A percentile compares a stretch with the other conserved stretches of the same genome.
phyloP scores from a whole-genome alignment of 2,113 vertebrate species.

The Aldabrachelys gigantea region DNA sequence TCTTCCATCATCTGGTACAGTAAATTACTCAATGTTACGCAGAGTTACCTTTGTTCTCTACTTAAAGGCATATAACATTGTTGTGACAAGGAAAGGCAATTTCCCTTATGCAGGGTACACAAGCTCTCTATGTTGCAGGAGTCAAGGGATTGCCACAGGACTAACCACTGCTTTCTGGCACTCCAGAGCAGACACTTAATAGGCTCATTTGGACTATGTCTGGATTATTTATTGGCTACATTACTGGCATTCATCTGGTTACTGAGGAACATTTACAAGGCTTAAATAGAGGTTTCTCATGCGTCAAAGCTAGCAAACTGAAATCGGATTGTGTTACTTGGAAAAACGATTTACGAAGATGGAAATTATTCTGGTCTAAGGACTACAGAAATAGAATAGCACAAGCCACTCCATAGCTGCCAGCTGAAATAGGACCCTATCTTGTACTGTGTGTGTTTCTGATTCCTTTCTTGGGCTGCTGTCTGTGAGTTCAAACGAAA shows the following conservation, averaged over 20 bases:
- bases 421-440: constrained; percentile 51
- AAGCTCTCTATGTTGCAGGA: not conserved
- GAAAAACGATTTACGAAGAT: constrained; percentile 40
- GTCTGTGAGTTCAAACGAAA: constrained; percentile 17
- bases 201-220: not conserved
- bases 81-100: not conserved
- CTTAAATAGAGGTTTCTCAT: constrained; percentile 33
- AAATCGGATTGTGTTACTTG: constrained; percentile 31
- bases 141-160: constrained; percentile 2
- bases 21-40: rapidly evolving
- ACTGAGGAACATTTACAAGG: not conserved
- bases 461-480: constrained; percentile 30
- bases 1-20: not conserved
- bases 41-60: not conserved
- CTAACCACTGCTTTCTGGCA: not conserved
- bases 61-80: not conserved
- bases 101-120: not conserved
- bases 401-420: not conserved
- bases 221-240: not conserved
- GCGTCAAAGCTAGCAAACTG: not conserved
- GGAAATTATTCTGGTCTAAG: constrained; percentile 19
- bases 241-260: not conserved
- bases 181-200: not conserved
- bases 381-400: constrained; percentile 56
- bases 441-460: constrained; percentile 39